Conservation (phyloP, 2,797 vertebrate species). For the Danionella dracula region DNA sequence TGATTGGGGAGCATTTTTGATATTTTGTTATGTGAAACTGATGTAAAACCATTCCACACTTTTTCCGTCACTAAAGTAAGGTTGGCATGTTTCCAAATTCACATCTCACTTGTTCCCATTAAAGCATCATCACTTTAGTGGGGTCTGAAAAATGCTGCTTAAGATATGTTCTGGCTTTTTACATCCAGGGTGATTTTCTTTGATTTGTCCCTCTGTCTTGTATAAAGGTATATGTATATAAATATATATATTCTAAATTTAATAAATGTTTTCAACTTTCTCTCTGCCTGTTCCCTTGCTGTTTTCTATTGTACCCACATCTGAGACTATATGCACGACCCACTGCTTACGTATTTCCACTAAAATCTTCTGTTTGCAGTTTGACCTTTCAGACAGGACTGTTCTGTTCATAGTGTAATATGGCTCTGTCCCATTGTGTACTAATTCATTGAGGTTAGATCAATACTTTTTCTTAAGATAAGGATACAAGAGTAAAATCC, state of each 20-base stretch:
- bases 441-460: no score
- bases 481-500: no score
- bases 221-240: conserved; percentile 73
- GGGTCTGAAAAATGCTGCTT: conserved; percentile 27
- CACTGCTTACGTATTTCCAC: no score
- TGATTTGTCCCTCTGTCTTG: conserved; percentile 87
- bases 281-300: conserved; percentile 38
- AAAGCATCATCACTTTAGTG: conserved; percentile 27
- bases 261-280: conserved; percentile 52
- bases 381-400: no score
- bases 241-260: conserved; percentile 63
- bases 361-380: no score
- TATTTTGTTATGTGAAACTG: conserved; percentile 52
- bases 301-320: no score
- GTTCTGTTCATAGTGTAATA: no score
- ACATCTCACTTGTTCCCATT: neutral
- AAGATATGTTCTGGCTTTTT: conserved; percentile 49
- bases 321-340: no score
- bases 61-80: no score
- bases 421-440: no score
- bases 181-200: conserved; percentile 60
- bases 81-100: conserved; percentile 32
- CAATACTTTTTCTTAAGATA: no score
- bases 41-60: conserved; percentile 29
- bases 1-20: conserved; percentile 54